Conservation (phyloP, 53 echinoderm and acorn worm genomes). For the Pentamera pediparva region DNA sequence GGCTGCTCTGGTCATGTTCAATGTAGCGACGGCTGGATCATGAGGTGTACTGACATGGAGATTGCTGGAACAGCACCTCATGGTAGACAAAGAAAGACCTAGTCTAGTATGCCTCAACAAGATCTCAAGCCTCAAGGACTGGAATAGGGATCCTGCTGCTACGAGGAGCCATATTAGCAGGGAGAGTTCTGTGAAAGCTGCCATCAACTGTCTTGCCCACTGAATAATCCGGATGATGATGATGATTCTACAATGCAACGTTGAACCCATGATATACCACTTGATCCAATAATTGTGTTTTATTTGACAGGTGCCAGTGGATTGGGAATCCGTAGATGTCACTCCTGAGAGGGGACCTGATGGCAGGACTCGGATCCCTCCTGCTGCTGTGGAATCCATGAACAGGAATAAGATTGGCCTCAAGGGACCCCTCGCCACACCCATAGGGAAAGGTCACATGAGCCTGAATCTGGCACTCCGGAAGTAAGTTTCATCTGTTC, state of each 20-base stretch:
- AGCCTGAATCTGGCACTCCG: conserved; percentile 95
- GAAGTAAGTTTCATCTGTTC: conserved; percentile 50
- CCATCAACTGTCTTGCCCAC: too few relatives aligned
- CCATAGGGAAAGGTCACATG: conserved; percentile 97
- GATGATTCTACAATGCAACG: background rate
- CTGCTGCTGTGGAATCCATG: conserved; percentile 85
- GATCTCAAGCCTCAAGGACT: too few relatives aligned
- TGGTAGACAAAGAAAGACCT: too few relatives aligned
- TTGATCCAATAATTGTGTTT: background rate
- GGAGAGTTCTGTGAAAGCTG: too few relatives aligned
- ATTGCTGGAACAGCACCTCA: too few relatives aligned
- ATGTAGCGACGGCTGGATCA: too few relatives aligned
- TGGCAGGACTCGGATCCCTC: conserved; percentile 74
- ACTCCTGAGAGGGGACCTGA: conserved; percentile 87
- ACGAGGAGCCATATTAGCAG: too few relatives aligned
- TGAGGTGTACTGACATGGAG: too few relatives aligned
- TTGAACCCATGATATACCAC: background rate
- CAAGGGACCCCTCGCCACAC: conserved; percentile 93
- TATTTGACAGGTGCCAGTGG: conserved; percentile 67
- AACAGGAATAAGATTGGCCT: conserved; percentile 85
- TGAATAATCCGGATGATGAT: too few relatives aligned
- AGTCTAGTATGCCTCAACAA: too few relatives aligned
- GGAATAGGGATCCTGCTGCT: too few relatives aligned
- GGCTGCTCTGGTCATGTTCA: too few relatives aligned
- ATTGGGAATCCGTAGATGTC: conserved; percentile 93